These are phyloP conservation scores for Allobates femoralis DNA, from an alignment of 2,797 vertebrate species.

Conservation along the genomic window DNA sequence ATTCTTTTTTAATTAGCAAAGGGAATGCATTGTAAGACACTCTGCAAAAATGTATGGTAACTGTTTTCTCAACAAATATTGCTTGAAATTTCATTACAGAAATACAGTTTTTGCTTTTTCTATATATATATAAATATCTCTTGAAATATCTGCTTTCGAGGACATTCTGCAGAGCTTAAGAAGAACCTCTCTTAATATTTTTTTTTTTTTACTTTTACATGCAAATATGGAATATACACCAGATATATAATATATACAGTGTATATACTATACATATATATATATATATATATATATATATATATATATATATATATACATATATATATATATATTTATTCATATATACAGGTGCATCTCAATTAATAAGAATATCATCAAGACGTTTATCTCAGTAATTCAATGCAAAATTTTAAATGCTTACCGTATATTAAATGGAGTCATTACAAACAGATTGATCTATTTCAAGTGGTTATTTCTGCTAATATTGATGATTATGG, in stretches of 20 bases:
- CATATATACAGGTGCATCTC: too few relatives aligned
- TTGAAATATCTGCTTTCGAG: background rate
- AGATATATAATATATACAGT: too few relatives aligned
- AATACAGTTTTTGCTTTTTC: background rate
- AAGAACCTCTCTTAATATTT: background rate
- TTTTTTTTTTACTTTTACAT: background rate
- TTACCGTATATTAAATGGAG: too few relatives aligned
- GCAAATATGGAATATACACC: background rate
- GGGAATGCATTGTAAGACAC: conserved; percentile 37
- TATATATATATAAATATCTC: background rate
- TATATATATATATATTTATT: too few relatives aligned
- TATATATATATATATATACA: too few relatives aligned
- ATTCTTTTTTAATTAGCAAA: conserved; percentile 55
- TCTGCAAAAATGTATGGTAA: conserved; percentile 9
- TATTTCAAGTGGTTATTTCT: too few relatives aligned
- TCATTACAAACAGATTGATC: too few relatives aligned
- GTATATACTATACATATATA: too few relatives aligned
- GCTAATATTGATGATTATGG: too few relatives aligned
- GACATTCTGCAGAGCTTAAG: background rate
- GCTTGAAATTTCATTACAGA: conserved; percentile 17
- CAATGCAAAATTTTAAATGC: too few relatives aligned
- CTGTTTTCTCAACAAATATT: conserved; percentile 34
- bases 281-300: background rate
- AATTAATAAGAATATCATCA: too few relatives aligned
- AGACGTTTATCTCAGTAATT: too few relatives aligned